Base-by-base conservation (phyloP, 2,888 invertebrate genomes). In the Acanthococcus lagerstroemiae region DNA sequence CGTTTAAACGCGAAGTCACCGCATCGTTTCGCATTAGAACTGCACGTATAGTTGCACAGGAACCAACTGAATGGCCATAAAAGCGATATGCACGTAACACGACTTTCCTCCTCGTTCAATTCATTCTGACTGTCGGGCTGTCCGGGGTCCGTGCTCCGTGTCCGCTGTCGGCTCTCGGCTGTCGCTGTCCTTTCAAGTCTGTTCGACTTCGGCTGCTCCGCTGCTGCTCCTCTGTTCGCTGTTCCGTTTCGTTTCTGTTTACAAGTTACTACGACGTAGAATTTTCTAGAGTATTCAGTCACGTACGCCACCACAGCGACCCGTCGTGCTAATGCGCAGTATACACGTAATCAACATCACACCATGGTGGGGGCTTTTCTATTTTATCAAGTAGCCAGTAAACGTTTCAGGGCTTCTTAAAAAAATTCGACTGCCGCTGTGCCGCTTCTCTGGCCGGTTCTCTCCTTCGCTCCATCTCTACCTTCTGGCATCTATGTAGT, bases 191-290 rank as follows among this genome's bases (percentile, higher is more conserved):
- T n/a, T n/a, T n/a, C n/a, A n/a, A n/a, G n/a, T n/a, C n/a, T n/a
- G n/a, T n/a, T n/a, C n/a, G n/a, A n/a, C n/a, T n/a, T n/a, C n/a
- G n/a, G n/a, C n/a, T n/a, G n/a, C n/a, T n/a, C n/a, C n/a, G n/a
- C n/a, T n/a, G n/a, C n/a, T n/a, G n/a, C 58, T 44, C 37, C 37
- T 37, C 15, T 15, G 7, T 37, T 37, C 37, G 37, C 7, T 37
- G 37, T 37, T 37, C 37, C 7, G 37, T 15, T 58, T 58, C 58
- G 25, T 24, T 44, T 22, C 25, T 50, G 30, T 30, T 48, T 21
- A 37, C 37, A 37, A n/a, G n/a, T n/a, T 60, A 60, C 60, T 60
- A 54, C 63, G 63, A 27, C 63, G 63, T 63, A 63, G 63, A 63
- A 54, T 30, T 52, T 63, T 63, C 63, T 63, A 63, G 63, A 63